Percentiles rank a stretch among this genome's conserved stretches.
Evolutionary conservation across 2,888 invertebrate species (phyloP).

Genomic region (Cosmopolites sordidus): DNA sequence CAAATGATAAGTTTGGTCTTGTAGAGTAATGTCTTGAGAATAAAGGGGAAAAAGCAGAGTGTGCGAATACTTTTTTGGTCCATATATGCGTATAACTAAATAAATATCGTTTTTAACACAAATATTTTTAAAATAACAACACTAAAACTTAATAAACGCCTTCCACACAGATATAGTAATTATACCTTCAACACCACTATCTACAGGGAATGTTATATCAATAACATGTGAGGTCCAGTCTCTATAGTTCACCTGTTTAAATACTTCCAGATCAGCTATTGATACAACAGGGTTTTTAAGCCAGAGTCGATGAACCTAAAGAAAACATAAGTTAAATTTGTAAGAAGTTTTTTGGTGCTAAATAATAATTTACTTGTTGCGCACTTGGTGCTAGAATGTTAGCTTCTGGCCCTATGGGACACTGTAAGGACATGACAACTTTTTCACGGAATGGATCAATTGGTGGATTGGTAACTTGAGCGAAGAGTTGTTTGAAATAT

Average conservation of each 20-base stretch:
- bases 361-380: slow-evolving; percentile 54
- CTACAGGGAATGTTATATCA: slow-evolving; percentile 81
- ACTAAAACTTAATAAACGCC: too few species aligned
- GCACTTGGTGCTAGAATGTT: slow-evolving; percentile 90
- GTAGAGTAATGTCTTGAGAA: too few species aligned
- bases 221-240: slow-evolving; percentile 80
- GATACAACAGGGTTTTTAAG: slow-evolving; percentile 92
- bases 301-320: slow-evolving; percentile 71
- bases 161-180: too few species aligned
- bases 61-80: too few species aligned
- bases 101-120: too few species aligned
- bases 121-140: too few species aligned
- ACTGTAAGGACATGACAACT: slow-evolving; percentile 96
- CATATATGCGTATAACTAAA: too few species aligned
- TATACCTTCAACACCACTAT: slow-evolving; percentile 58
- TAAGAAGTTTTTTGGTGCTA: neutral
- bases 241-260: slow-evolving; percentile 77
- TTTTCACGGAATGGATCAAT: slow-evolving; percentile 99
- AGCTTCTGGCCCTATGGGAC: slow-evolving; percentile 94
- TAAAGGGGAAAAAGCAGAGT: too few species aligned
- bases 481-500: slow-evolving; percentile 98
- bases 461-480: slow-evolving; percentile 99
- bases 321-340: too few species aligned
- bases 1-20: too few species aligned
- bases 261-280: slow-evolving; percentile 80